Base-by-base conservation (phyloP, 30 jellyfish, hydroid and myxozoan species). In the Pelagia noctiluca region DNA sequence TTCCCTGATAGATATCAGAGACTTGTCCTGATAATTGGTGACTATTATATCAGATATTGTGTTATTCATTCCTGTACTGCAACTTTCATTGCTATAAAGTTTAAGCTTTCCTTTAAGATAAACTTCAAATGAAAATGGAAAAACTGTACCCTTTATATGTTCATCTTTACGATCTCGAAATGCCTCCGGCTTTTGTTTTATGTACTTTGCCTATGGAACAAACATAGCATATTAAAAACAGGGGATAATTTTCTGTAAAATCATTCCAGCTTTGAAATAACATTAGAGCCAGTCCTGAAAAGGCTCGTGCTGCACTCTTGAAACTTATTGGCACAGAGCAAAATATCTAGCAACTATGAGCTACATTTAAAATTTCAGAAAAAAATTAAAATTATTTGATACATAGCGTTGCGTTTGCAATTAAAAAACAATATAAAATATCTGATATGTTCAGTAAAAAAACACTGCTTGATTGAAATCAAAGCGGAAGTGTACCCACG, bases 201-300 rank as follows among this genome's bases (percentile, higher is more conserved):
- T 82, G 92, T 21, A 82, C 92, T 54, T 82, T 82, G 18, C 92
- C 92, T 82, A 52, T 46, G 57, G 66, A 60, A 65, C n/a, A 71
- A 63, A 80, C 76, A 48, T 35, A 24, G n/a, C 32, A 11, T 21
- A 54, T 42, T 42, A 5, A 4, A 67, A 35, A 29, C 2, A 19
- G 63, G 47, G 47, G 38, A 26, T 46, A 18, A 73, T 7, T 31
- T 0, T 67, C 36, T 30, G 18, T 11, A 26, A 48, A 2, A 24
- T 12, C 35, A 19, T 48, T 73, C 49, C 26, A 19, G 28, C 1
- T 42, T 7, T 18, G 50, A 32, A 33, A 25, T 32, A n/a, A 24
- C 53, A 60, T 26, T 38, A 54, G 37, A 32, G n/a, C 53, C 37
- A 67, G 57, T 34, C 25, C 32, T 24, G 34, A n/a, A 5, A 21